Evolutionary conservation across 2,888 invertebrate genomes (phyloP), one percentile per base, ranked within the genome.

Genomic region (Lasioglossum malachurum): DNA sequence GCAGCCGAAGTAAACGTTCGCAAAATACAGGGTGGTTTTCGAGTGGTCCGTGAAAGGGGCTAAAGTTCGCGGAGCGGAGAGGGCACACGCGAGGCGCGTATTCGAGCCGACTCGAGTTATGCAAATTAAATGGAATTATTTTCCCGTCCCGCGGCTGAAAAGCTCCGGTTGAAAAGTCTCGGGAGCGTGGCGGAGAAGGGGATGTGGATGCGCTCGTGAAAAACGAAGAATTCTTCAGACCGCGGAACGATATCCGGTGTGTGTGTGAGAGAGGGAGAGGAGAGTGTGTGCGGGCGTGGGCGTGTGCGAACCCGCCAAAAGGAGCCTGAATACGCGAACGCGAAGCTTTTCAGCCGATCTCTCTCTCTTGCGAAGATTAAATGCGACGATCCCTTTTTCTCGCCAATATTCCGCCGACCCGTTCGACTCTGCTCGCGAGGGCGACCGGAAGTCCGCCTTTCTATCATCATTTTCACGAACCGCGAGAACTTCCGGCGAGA

Each of bases 51-150:
- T 67, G 67, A 67, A 67, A 67, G 31, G 64, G 64, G 31, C 31
- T 67, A 35, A 67, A 67, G 67, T 35, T 35, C 67, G 35, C 67
- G 31, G 12, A 27, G 27, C 60, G 27, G 60, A 60, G 67, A 44
- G 27, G 31, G 46, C 64, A 44, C 44, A 69, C 78, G 31, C 72
- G 27, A 16, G 46, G n/a, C 60, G 41, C 35, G 67, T 69, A 35
- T 12, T 77, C 53, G 49, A n/a, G 38, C 38, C 60, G 67, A 31
- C 74, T 77, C 77, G 83, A 88, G 79, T 88, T 86, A 81, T 85
- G 79, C 49, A 81, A 60, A 80, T 85, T 80, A 83, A 80, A 77
- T 82, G 75, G 78, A 88, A 86, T 88, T 88, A 88, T 86, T 83
- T 88, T 67, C 79, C 78, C 72, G 83, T 80, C 78, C 80, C 69